These are phyloP conservation scores for Leptobrachium leishanense DNA, from an alignment of 2,113 vertebrate genomes.

Conservation along the genomic window DNA sequence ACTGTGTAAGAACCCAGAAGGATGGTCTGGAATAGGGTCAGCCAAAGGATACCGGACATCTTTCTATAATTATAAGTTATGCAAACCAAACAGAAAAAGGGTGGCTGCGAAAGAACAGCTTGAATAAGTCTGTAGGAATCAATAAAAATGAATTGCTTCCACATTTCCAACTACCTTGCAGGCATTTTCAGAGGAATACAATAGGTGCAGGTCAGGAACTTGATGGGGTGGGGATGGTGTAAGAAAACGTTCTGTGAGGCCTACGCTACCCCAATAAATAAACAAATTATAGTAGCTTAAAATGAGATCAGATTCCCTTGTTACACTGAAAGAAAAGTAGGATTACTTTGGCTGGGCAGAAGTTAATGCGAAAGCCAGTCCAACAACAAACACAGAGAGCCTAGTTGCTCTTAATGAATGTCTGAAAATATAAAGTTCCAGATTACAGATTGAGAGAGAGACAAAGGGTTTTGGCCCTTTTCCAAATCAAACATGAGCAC, in stretches of 20 bases:
- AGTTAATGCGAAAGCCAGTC: conserved; percentile 21
- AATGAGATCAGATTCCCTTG: conserved; percentile 1
- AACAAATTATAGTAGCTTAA: not conserved
- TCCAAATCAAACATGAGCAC: conserved; percentile 37
- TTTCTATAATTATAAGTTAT: conserved; percentile 9
- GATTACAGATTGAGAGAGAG: conserved; percentile 28
- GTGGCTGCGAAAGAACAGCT: not conserved
- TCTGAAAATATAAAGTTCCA: conserved; percentile 13
- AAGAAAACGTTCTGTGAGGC: not conserved
- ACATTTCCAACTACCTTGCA: not conserved
- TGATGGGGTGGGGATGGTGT: no score
- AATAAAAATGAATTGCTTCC: not conserved
- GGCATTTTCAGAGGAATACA: not conserved
- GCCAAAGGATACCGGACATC: conserved; percentile 11
- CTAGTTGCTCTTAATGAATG: conserved; percentile 13
- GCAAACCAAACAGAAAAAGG: not conserved
- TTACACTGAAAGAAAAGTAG: not conserved
- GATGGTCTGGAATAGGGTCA: not conserved
- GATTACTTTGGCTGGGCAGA: conserved; percentile 14
- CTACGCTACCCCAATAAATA: not conserved
- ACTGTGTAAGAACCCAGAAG: no score
- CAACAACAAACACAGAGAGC: conserved; percentile 9
- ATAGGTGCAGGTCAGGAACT: not conserved
- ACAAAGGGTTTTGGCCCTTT: conserved; percentile 25
- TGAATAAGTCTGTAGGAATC: not conserved